phyloP scores from a whole-genome alignment of 2,113 vertebrate species.

The Alosa alosa region DNA sequence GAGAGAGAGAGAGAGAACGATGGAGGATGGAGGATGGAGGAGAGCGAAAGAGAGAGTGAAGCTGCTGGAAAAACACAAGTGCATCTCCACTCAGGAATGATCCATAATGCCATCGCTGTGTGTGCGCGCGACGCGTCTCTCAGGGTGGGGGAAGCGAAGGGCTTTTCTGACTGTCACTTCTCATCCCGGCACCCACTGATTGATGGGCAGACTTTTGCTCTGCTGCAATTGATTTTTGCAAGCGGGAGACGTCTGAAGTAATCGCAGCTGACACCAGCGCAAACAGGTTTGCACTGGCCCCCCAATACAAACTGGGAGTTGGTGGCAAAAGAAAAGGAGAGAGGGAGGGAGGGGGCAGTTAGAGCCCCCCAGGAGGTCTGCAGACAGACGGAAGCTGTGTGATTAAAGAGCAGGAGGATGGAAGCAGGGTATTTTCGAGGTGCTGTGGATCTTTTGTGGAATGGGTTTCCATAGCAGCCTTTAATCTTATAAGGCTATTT shows the following conservation, averaged over 20 bases:
- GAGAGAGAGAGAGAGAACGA: background rate
- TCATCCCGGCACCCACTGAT: constrained; percentile 38
- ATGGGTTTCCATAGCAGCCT: background rate
- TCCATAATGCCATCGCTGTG: background rate
- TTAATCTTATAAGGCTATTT: background rate
- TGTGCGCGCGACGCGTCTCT: background rate
- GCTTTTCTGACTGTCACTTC: constrained; percentile 32
- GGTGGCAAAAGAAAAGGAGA: background rate
- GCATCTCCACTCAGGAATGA: background rate
- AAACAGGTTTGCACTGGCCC: constrained; percentile 43
- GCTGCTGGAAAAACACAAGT: background rate
- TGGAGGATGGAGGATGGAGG: too few relatives aligned
- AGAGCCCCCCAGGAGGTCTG: background rate
- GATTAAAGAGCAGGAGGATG: background rate
- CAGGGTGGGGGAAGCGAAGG: background rate
- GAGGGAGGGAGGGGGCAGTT: background rate
- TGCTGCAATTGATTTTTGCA: constrained; percentile 51
- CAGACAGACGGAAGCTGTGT: background rate
- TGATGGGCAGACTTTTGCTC: constrained; percentile 46
- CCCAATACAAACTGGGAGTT: background rate
- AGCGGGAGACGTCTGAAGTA: constrained; percentile 47
- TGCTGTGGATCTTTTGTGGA: background rate
- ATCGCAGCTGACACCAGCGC: constrained; percentile 50
- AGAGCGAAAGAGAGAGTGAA: background rate
- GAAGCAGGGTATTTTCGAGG: background rate